Evolutionary conservation across 2,888 invertebrate species (phyloP), one percentile per base, ranked within the genome.

Genomic region (Hyles lineata): DNA sequence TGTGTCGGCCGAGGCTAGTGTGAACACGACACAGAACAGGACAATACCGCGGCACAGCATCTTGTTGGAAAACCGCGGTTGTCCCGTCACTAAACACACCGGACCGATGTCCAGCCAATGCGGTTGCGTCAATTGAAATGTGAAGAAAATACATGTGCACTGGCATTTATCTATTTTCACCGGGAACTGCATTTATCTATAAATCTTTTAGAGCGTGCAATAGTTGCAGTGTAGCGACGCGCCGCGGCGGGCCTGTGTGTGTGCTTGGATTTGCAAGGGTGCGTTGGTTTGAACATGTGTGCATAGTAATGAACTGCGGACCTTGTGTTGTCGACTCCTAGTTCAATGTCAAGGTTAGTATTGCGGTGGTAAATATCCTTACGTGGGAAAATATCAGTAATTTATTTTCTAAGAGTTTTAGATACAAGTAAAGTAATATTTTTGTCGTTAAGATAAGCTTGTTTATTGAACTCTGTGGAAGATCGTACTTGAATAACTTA

Each of bases 201-300:
- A 93, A 95, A 95, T 92, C 93, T 94, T 94, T 95, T 91, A 94
- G 94, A 95, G 95, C 95, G 95, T 95, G 95, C 94, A 93, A 94
- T 94, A 89, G 93, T 90, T 94, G 92, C 93, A 93, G 92, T 90
- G 93, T 92, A 87, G 91, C 84, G 90, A 83, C 86, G 92, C 86
- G 92, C 94, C 91, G 92, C 93, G 90, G 91, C 92, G 89, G 92
- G 88, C 92, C 78, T 83, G 87, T 89, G 86, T 88, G 87, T 77
- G 83, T 79, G 76, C 75, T 59, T 7, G 67, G 43, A 50, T 6
- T 67, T 67, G 50, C 23, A 23, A 23, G 67, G 43, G 43, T 67
- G 67, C 50, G 67, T 43, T 71, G 61, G 29, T 63, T 52, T 78
- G 76, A 67, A 74, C 74, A 72, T 86, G 86, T 86, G 85, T 82